Percentiles rank a stretch among this genome's conserved stretches.
phyloP scores from a whole-genome alignment of 2,888 invertebrate genomes.

The Eretmocerus hayati region DNA sequence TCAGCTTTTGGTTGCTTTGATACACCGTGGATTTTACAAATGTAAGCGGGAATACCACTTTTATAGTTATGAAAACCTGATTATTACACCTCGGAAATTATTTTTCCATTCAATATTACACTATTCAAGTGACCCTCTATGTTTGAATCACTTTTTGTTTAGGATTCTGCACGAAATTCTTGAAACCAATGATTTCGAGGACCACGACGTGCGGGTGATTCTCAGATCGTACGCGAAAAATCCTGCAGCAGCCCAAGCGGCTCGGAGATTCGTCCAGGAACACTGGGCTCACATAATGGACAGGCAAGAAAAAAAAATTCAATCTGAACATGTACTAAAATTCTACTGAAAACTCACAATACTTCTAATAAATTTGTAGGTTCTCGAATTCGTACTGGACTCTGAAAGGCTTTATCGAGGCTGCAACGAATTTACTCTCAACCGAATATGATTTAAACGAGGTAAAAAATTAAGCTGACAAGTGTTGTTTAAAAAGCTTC shows the following conservation, averaged over 20 bases:
- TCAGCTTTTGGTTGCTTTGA: constrained; percentile 39
- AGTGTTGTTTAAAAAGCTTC: too few species aligned
- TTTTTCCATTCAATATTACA: background rate
- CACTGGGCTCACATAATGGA: constrained; percentile 34
- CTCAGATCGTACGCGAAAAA: constrained; percentile 33
- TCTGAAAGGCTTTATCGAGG: constrained; percentile 32
- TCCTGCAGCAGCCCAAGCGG: constrained; percentile 35
- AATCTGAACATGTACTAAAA: background rate
- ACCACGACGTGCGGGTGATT: constrained; percentile 32
- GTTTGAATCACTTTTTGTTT: too few species aligned
- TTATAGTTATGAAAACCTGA: too few species aligned
- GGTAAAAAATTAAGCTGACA: constrained; percentile 32
- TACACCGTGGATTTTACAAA: constrained; percentile 36
- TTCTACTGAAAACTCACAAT: background rate
- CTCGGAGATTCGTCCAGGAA: constrained; percentile 33
- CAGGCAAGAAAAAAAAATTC: constrained; percentile 25
- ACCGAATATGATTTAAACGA: constrained; percentile 35
- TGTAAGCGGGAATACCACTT: constrained; percentile 31
- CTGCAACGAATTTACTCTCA: constrained; percentile 32
- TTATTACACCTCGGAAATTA: too few species aligned
- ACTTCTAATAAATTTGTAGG: constrained; percentile 21
- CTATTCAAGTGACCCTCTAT: background rate
- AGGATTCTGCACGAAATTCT: constrained; percentile 38
- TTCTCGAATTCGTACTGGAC: constrained; percentile 32
- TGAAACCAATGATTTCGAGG: constrained; percentile 27